Evolutionary conservation across 2,888 invertebrate genomes (phyloP), one percentile per base, ranked within the genome.

Genomic region (Drosophila maculinotata): DNA sequence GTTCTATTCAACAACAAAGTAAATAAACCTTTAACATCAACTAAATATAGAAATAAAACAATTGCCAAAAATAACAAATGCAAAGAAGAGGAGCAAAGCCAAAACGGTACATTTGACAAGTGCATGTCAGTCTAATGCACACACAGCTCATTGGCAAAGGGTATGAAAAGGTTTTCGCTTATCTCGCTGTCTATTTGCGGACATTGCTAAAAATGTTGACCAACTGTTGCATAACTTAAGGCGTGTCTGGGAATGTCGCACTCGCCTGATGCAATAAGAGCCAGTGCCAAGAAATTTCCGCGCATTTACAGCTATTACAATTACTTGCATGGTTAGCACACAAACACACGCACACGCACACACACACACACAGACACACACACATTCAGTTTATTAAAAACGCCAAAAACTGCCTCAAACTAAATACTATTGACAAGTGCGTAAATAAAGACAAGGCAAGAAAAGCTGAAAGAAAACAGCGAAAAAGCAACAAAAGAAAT

Each of bases 171-270:
- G 67, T 75, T 65, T 64, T 69, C 49, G 28, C 42, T 41, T 38
- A 23, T 58, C 30, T 45, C 20, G n/a, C 14, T 20, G 45, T 72
- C 73, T 73, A 73, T 74, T 69, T 73, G 44, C 59, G 49, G 42
- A 54, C 54, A 51, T 35, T 42, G 59, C 68, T 65, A 69, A 80
- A 83, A 81, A 69, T 66, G 65, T 62, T 62, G 53, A 62, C 67
- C 68, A 79, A 77, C 60, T 63, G 64, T 84, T 84, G 87, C 83
- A 84, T 86, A 84, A 84, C 75, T 68, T 69, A 70, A 69, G 83
- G 87, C 79, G 87, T 59, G 83, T 84, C 83, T 84, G 87, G 84
- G 83, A 84, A 86, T 83, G 81, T 86, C 86, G 81, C 59, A 47
- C 36, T 51, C 58, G 65, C 66, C 80, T 82, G 83, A 86, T 83